Conservation (phyloP, 2,113 vertebrate species). For the Limanda limanda region DNA sequence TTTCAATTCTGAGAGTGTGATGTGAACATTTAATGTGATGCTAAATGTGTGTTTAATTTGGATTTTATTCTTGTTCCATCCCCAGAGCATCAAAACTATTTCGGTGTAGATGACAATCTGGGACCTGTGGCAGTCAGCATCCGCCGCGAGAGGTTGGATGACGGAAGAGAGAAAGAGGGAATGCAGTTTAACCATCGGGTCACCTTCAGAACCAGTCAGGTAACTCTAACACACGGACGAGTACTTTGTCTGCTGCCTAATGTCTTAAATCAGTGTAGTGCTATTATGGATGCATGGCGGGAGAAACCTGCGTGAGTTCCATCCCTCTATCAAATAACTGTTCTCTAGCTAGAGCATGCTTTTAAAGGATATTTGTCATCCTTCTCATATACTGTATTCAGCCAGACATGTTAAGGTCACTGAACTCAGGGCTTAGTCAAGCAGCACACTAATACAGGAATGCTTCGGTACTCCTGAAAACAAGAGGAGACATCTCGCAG, state of each 20-base stretch:
- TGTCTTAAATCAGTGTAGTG: not conserved
- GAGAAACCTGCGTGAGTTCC: conserved; percentile 24
- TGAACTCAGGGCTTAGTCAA: conserved; percentile 37
- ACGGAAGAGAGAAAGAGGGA: conserved; percentile 94
- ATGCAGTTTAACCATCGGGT: conserved; percentile 94
- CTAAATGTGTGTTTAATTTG: not conserved
- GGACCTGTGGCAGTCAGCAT: conserved; percentile 96
- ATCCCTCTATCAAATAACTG: conserved; percentile 2
- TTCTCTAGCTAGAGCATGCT: conserved; percentile 5
- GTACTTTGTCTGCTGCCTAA: not conserved
- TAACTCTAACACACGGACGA: conserved; percentile 66
- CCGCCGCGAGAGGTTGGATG: conserved; percentile 93
- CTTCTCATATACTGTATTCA: conserved; percentile 26
- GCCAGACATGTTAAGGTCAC: conserved; percentile 33
- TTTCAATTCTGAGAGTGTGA: not conserved
- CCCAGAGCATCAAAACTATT: conserved; percentile 98
- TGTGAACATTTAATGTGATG: not conserved
- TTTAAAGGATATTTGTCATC: conserved; percentile 28
- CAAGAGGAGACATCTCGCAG: conserved; percentile 18
- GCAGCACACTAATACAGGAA: conserved; percentile 35
- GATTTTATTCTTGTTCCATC: not conserved
- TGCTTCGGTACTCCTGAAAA: conserved; percentile 42
- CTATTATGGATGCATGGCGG: conserved; percentile 10
- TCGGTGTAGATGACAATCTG: conserved; percentile 94
- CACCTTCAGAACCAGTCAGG: conserved; percentile 97